These are phyloP conservation scores for Phycodurus eques DNA, from an alignment of 2,113 vertebrate genomes.

Conservation along the genomic window DNA sequence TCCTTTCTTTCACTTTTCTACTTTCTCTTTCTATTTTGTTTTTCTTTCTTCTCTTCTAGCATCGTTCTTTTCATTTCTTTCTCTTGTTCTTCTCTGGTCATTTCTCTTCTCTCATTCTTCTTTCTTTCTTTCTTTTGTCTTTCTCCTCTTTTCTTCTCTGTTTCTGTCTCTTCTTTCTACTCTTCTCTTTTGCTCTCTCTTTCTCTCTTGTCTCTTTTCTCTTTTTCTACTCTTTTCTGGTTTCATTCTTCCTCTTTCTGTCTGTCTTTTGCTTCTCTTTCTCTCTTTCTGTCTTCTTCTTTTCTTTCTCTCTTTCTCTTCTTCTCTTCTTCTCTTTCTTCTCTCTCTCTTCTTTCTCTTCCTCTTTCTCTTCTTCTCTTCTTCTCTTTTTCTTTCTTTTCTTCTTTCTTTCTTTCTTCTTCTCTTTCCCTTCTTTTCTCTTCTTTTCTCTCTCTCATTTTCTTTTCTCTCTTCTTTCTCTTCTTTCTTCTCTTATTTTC, in stretches of 20 bases:
- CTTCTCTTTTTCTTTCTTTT: too few relatives aligned
- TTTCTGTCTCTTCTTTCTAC: too few relatives aligned
- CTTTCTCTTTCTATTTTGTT: too few relatives aligned
- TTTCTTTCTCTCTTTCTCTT: slow-evolving; percentile 9
- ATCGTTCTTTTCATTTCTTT: too few relatives aligned
- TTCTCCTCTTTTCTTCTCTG: too few relatives aligned
- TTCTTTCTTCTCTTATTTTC: background rate
- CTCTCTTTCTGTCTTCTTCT: background rate
- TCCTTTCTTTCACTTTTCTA: too few relatives aligned
- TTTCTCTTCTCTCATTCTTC: background rate
- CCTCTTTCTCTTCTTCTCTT: too few relatives aligned
- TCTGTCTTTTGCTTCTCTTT: background rate
- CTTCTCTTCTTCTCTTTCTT: background rate
- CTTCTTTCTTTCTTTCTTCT: background rate
- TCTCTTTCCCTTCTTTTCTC: background rate
- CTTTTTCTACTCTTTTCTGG: background rate
- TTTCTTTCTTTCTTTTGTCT: background rate
- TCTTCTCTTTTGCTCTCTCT: background rate
- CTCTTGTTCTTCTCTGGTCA: too few relatives aligned
- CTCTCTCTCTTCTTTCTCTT: too few relatives aligned
- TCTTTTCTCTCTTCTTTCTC: background rate
- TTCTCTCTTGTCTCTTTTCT: background rate
- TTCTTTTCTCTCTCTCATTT: background rate
- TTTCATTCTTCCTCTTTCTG: too few relatives aligned
- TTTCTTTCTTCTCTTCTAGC: too few relatives aligned